A percentile compares a stretch with the other conserved stretches of the same genome.
Conservation (phyloP, 2,797 vertebrate genomes). For the Danio albolineatus region DNA sequence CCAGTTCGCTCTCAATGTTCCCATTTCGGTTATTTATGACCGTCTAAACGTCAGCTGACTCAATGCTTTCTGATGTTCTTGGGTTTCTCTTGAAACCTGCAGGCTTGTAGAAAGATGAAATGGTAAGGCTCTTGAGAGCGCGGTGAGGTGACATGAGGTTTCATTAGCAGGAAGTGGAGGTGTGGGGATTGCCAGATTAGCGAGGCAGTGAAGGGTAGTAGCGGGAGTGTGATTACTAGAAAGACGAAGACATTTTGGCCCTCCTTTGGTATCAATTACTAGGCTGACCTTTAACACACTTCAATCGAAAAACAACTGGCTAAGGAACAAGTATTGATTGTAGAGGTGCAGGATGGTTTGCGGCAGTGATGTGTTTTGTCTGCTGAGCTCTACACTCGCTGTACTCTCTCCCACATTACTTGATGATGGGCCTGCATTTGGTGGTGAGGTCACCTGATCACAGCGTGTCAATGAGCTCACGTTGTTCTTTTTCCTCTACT, state of each 20-base stretch:
- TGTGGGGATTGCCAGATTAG: slow-evolving; percentile 28
- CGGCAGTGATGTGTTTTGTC: not conserved
- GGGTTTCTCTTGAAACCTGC: not conserved
- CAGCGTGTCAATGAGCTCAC: not conserved
- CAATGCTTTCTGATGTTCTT: not conserved
- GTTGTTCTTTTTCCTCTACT: not conserved
- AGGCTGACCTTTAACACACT: slow-evolving; percentile 41
- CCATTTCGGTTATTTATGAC: not conserved
- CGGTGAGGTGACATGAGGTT: slow-evolving; percentile 15
- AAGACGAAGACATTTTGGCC: slow-evolving; percentile 3
- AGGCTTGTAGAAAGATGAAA: not conserved
- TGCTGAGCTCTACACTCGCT: not conserved
- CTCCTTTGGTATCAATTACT: slow-evolving; percentile 35
- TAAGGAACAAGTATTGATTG: slow-evolving; percentile 18
- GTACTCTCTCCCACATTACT: not conserved
- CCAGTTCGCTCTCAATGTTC: not conserved
- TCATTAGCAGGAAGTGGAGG: slow-evolving; percentile 35
- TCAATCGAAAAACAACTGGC: slow-evolving; percentile 27
- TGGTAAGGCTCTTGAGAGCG: not conserved
- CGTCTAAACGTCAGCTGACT: not conserved
- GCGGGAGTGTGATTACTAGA: slow-evolving; percentile 29
- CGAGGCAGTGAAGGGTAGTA: not conserved
- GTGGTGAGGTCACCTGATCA: not conserved
- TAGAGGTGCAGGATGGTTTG: not conserved
- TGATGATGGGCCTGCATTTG: slow-evolving; percentile 1